Evolutionary conservation across 2,888 invertebrate genomes (phyloP), one percentile per base, ranked within the genome.

Genomic region (Alloscopus bannaensis): DNA sequence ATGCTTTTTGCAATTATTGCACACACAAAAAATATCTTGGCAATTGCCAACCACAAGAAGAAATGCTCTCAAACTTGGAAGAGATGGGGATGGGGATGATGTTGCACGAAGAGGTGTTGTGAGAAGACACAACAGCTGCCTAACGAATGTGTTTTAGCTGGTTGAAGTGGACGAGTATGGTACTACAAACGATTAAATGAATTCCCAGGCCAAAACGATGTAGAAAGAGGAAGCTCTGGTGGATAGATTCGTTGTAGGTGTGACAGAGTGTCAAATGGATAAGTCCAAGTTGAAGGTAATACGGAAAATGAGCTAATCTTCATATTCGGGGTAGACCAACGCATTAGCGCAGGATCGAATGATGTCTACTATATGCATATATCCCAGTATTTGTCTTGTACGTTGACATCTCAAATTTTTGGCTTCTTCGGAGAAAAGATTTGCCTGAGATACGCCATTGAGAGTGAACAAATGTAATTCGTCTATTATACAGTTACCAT

Each of bases 111-210:
- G 24, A n/a, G n/a, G n/a, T n/a, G 47, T n/a, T 60, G 73, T 72
- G 75, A 75, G 20, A 75, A 66, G 66, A 75, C 59, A 50, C 73
- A 68, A 66, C 75, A 75, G 75, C 75, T 75, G 75, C n/a, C n/a
- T 8, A 47, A 75, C 75, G 75, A 75, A 75, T 66, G 75, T 59
- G 45, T 57, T 47, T 68, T 47, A 66, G 68, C 66, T 75, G 66
- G 73, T 59, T 75, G 75, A 66, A 29, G 8, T 57, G 28, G 28
- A 3, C 13, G 2, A 42, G 13, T 52, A 50, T 13, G 50, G 8
- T 36, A n/a, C n/a, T n/a, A n/a, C n/a, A n/a, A n/a, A n/a, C n/a
- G n/a, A n/a, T n/a, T n/a, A n/a, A n/a, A n/a, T n/a, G n/a, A n/a
- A n/a, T n/a, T n/a, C n/a, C n/a, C n/a, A n/a, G n/a, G n/a, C n/a